Conservation (phyloP, 1,140 invertebrate species). For the Oreohelix idahoensis region DNA sequence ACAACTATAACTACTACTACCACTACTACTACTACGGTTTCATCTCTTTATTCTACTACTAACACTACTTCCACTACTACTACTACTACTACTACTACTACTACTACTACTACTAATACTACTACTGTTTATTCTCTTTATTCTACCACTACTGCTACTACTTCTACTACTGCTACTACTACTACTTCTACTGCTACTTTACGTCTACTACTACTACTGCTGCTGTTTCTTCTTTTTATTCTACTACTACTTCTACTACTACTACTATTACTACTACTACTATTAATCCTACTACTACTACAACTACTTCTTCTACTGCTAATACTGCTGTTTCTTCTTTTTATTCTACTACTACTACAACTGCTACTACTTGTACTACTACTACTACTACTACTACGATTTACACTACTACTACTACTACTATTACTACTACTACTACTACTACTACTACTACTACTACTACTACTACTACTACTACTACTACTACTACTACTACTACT, state of each 20-base stretch:
- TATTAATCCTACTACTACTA: no score
- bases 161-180: background rate
- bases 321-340: no score
- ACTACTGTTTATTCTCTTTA: background rate
- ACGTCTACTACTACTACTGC: no score
- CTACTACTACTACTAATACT: background rate
- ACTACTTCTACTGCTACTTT: background rate
- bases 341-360: no score
- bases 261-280: background rate
- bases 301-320: no score
- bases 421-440: background rate
- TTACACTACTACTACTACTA: background rate
- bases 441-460: background rate
- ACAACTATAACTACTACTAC: background rate
- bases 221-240: no score
- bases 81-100: background rate
- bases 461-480: constrained; percentile 1
- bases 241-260: constrained; percentile 8
- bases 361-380: background rate
- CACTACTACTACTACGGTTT: background rate
- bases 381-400: background rate
- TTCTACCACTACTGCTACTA: background rate
- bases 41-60: no score
- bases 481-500: constrained; percentile 11
- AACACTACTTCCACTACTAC: no score